Evolutionary conservation across 2,797 vertebrate genomes (phyloP).

Genomic region (Lepidocolaptes lacrymiger): DNA sequence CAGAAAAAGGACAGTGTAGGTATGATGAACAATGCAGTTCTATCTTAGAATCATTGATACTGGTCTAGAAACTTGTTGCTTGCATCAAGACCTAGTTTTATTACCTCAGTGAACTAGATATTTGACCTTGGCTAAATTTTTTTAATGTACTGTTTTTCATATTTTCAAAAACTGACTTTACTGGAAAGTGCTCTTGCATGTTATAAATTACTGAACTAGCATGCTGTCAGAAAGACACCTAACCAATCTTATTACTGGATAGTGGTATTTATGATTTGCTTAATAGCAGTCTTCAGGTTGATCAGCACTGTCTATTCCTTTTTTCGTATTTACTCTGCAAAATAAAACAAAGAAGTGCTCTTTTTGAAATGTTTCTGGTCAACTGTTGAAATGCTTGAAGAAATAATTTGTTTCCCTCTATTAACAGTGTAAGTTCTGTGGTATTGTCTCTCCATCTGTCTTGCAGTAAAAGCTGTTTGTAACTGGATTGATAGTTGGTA

Average conservation of each 20-base stretch:
- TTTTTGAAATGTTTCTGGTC: not conserved
- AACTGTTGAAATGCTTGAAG: not conserved
- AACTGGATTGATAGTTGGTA: not conserved
- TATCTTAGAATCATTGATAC: not conserved
- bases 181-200: not conserved
- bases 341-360: not conserved
- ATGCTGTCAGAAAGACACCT: not conserved
- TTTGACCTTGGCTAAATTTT: not conserved
- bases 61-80: not conserved
- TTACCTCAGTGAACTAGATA: not conserved
- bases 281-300: not conserved
- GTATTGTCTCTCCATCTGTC: not conserved
- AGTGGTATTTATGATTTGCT: not conserved
- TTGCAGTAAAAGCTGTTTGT: not conserved
- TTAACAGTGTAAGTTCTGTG: not conserved
- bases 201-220: not conserved
- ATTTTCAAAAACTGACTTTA: not conserved
- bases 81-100: not conserved
- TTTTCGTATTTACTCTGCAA: not conserved
- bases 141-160: accelerated
- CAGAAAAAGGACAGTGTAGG: not conserved
- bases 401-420: not conserved
- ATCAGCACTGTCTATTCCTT: not conserved
- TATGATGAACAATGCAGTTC: not conserved
- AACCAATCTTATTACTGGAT: not conserved